These are phyloP conservation scores for Dreissena rostriformis DNA, from an alignment of 1,140 invertebrate species.

Conservation along the genomic window DNA sequence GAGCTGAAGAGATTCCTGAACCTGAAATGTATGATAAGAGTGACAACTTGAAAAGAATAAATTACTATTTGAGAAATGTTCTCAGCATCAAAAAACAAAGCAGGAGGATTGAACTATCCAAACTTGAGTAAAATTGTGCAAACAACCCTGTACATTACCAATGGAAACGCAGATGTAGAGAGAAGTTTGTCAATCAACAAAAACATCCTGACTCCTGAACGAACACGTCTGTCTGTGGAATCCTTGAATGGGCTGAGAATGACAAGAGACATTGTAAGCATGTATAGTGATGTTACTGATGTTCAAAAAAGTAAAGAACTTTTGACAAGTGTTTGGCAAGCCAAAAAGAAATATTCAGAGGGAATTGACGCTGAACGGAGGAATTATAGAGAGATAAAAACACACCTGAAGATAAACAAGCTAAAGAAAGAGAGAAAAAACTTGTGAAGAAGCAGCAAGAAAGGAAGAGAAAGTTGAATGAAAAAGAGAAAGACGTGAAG, in stretches of 20 bases:
- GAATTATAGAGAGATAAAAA: neutral
- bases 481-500: slow-evolving; percentile 27
- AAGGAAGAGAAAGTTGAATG: slow-evolving; percentile 11
- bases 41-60: slow-evolving; percentile 52
- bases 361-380: slow-evolving; percentile 8
- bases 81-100: slow-evolving; percentile 39
- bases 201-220: slow-evolving; percentile 52
- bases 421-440: slow-evolving; percentile 14
- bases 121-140: slow-evolving; percentile 47
- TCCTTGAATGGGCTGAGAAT: slow-evolving; percentile 59
- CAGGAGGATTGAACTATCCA: slow-evolving; percentile 44
- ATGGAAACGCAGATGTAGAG: slow-evolving; percentile 66
- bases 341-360: neutral
- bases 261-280: slow-evolving; percentile 42
- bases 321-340: neutral
- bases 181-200: slow-evolving; percentile 59
- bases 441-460: neutral
- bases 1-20: slow-evolving; percentile 41
- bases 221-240: slow-evolving; percentile 37
- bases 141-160: slow-evolving; percentile 48
- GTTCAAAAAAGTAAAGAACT: slow-evolving; percentile 16
- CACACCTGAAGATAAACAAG: neutral
- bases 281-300: neutral
- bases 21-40: slow-evolving; percentile 32
- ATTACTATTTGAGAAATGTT: slow-evolving; percentile 62